Evolutionary conservation across 2,113 vertebrate genomes (phyloP), one percentile per base, ranked within the genome.

Genomic region (Boleophthalmus pectinirostris): DNA sequence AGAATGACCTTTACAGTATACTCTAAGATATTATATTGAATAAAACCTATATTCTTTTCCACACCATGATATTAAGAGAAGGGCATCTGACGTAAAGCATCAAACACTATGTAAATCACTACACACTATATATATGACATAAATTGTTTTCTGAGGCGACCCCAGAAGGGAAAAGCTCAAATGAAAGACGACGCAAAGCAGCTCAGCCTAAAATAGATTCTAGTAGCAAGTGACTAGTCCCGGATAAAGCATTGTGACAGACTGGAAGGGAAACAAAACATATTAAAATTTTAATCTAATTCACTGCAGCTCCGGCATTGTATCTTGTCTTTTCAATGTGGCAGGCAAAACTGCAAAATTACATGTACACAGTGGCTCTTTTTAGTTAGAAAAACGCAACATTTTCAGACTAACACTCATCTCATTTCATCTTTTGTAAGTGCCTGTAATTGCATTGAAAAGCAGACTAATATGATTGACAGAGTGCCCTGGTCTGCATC

Each of bases 401-500:
- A 80, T 80, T 66, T 75, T 86, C 64, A 85, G 75, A 76, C 56
- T 65, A 77, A 56, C 23, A 64, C 38, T 12, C 68, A 58, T 58
- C 56, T 58, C 60, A 73, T 69, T 60, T 66, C 18, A 15, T 65
- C 64, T 25, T 79, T 70, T 78, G 43, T 53, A 71, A 81, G 70
- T 70, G 15, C 53, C 75, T 35, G 73, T 80, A 74, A 86, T 87
- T 70, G 58, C 66, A 67, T 86, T 80, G 58, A 73, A 47, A 24
- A 73, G 63, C 75, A 70, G 68, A 84, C 63, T 77, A 58, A 78
- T 53, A 45, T 81, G 82, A 87, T 80, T 90, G 85, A 79, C 51
- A 68, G 67, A 71, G 49, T 54, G 69, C 78, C 56, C 71, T 53
- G 68, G 23, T 63, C 69, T 68, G 68, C 69, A 81, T 75, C 8